These are phyloP conservation scores for Hydriomena furcata DNA, from an alignment of 2,888 invertebrate species.

Conservation along the genomic window DNA sequence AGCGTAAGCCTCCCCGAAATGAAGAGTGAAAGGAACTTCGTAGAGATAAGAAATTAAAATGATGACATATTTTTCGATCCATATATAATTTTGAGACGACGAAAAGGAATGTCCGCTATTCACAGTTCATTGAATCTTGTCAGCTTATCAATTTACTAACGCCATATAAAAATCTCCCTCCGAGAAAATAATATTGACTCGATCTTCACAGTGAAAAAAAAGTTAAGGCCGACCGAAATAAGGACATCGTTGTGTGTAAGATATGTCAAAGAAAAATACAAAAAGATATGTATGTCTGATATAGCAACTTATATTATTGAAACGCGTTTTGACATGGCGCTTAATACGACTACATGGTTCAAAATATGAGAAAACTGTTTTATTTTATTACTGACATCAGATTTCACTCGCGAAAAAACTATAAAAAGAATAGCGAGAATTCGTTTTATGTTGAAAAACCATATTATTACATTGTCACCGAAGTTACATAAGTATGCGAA, in stretches of 20 bases:
- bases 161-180: slow-evolving; percentile 29
- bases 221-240: slow-evolving; percentile 26
- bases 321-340: too few relatives aligned
- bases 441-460: too few relatives aligned
- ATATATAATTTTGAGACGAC: slow-evolving; percentile 31
- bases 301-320: too few relatives aligned
- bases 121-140: slow-evolving; percentile 36
- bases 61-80: slow-evolving; percentile 40
- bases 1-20: slow-evolving; percentile 55
- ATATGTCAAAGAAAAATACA: too few relatives aligned
- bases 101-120: slow-evolving; percentile 34
- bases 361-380: too few relatives aligned
- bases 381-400: too few relatives aligned
- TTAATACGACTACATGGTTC: too few relatives aligned
- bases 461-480: too few relatives aligned
- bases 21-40: slow-evolving; percentile 44
- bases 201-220: slow-evolving; percentile 21
- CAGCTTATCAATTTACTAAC: slow-evolving; percentile 37
- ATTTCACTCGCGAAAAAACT: too few relatives aligned
- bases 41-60: slow-evolving; percentile 46
- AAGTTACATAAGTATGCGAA: too few relatives aligned
- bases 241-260: slow-evolving; percentile 24
- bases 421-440: too few relatives aligned
- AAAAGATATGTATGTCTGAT: too few relatives aligned
- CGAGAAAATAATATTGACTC: slow-evolving; percentile 31